Percentiles rank a stretch among this genome's conserved stretches.
phyloP scores from a whole-genome alignment of 2,888 invertebrate species.

The Meteorus colon region DNA sequence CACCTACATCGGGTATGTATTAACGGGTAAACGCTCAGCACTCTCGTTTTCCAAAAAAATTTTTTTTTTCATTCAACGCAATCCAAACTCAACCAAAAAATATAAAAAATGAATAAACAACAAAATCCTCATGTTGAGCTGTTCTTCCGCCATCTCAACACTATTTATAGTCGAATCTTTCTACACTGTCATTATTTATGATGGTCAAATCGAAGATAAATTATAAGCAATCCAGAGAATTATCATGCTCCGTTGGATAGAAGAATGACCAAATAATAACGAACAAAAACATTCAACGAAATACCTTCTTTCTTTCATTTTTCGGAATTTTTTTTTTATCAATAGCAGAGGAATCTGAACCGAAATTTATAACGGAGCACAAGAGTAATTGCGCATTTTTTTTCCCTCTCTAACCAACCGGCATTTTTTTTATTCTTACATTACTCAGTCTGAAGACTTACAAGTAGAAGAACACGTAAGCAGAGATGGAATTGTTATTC shows the following conservation, averaged over 20 bases:
- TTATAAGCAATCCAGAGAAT: background rate
- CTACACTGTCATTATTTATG: background rate
- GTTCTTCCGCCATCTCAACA: background rate
- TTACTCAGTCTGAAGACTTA: no score
- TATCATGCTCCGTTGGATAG: background rate
- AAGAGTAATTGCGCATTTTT: no score
- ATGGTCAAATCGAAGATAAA: background rate
- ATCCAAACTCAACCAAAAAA: constrained; percentile 8
- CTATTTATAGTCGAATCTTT: background rate
- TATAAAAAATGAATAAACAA: background rate
- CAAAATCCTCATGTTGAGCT: background rate
- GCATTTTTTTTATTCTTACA: no score
- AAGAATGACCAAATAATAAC: background rate
- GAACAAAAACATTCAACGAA: background rate
- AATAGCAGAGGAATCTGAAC: no score
- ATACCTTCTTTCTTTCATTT: background rate
- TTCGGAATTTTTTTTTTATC: background rate
- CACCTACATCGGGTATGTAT: constrained; percentile 65
- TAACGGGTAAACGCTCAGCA: constrained; percentile 42
- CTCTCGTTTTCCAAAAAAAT: constrained; percentile 39
- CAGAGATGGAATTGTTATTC: background rate
- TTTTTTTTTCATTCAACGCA: constrained; percentile 38
- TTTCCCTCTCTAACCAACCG: no score
- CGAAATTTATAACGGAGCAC: no score
- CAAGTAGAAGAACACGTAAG: background rate